phyloP scores from a whole-genome alignment of 2,888 invertebrate species.

The Drosophila planitibia region DNA sequence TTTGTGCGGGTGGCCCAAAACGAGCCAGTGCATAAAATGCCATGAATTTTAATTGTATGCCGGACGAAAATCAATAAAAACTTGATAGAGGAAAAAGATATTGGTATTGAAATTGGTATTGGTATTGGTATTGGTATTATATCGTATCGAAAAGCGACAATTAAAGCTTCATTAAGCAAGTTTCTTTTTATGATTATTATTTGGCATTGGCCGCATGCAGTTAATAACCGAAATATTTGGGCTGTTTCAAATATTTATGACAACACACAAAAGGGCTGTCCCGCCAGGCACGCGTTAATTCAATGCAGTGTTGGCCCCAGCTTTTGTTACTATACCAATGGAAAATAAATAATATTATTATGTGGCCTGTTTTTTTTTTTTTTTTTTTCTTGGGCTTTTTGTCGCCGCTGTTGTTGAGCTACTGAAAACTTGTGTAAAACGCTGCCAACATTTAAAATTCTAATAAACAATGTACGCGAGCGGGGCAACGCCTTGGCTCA shows the following conservation, averaged over 20 bases:
- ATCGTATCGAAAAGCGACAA: slow-evolving; percentile 44
- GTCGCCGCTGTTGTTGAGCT: slow-evolving; percentile 36
- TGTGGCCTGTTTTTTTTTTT: slow-evolving; percentile 1
- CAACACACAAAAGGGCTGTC: slow-evolving; percentile 38
- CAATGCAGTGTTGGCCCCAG: slow-evolving; percentile 20
- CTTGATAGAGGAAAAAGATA: neutral
- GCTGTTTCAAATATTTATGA: slow-evolving; percentile 55
- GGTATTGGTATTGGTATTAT: neutral
- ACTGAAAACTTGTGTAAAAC: slow-evolving; percentile 72
- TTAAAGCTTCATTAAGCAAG: slow-evolving; percentile 64
- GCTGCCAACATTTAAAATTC: slow-evolving; percentile 65
- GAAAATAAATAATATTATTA: slow-evolving; percentile 6
- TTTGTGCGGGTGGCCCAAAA: slow-evolving; percentile 36
- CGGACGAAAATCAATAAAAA: slow-evolving; percentile 40
- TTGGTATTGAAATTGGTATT: neutral
- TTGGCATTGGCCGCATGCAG: slow-evolving; percentile 43
- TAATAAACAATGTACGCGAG: slow-evolving; percentile 56
- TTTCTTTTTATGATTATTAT: slow-evolving; percentile 6
- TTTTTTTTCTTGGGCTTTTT: neutral
- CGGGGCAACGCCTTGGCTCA: slow-evolving; percentile 57
- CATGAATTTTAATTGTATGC: slow-evolving; percentile 66
- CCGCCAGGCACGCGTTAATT: slow-evolving; percentile 54
- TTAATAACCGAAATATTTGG: slow-evolving; percentile 52
- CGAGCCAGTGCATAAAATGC: slow-evolving; percentile 55
- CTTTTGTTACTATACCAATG: slow-evolving; percentile 26